Base-by-base conservation (phyloP, 2,113 vertebrate species). In the Gymnocephalus cernua region DNA sequence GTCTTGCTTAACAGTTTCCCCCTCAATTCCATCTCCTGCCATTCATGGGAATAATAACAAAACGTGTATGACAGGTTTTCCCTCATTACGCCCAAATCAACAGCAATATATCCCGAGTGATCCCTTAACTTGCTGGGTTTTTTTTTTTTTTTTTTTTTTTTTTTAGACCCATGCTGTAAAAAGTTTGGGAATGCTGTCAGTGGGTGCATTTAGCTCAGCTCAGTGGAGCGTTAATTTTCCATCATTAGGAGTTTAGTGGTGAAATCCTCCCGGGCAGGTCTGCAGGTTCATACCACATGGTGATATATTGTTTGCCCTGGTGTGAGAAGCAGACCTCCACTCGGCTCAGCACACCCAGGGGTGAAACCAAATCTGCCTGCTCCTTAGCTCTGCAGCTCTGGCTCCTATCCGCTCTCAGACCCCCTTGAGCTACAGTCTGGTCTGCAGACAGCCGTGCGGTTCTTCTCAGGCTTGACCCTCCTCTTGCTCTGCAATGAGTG, bases 161-260 rank as follows among this genome's bases (percentile, higher is more conserved):
- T 83, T 66, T 81, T 53, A 29, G 72, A 62, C 73, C 54, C 23
- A 3, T 10, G 74, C 74, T 84, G 82, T 87, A 86, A 90, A 88
- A 83, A 90, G 71, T 84, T 84, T 56, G 71, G 74, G 77, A 66
- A 70, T 86, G 86, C 53, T 80, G 74, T 91, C 89, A 90, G 86
- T 69, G 25, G 77, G 75, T 73, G 86, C 81, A 73, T 88, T 91
- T 83, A 83, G 58, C 84, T 80, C 79, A 54, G 82, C 57, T 92
- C 92, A 91, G 62, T 84, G 87, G 70, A 90, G 89, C 89, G 88
- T 92, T 90, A n/a, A 92, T 94, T 94, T 93, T 89, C 93, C 93
- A 93, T 94, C 91, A 93, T 95, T 94, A 93, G 74, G 74, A 69
- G 83, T 68, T 67, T 29, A 50, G 83, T 58, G 85, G 77, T 58